phyloP scores from a whole-genome alignment of 2,888 invertebrate species.

The Meteorus cinctellus region DNA sequence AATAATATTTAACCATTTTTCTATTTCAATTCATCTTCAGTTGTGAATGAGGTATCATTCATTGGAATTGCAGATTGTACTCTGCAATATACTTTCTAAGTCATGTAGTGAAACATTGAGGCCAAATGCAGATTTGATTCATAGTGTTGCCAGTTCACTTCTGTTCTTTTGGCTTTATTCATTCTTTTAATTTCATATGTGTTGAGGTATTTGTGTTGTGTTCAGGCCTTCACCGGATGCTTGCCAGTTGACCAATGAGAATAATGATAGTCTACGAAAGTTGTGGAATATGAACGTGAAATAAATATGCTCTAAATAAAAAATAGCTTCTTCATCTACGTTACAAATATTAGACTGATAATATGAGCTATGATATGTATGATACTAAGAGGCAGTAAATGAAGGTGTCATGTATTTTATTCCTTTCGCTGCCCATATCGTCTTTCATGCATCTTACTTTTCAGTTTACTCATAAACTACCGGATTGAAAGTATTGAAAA shows the following conservation, averaged over 20 bases:
- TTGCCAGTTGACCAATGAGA: background rate
- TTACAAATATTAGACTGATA: background rate
- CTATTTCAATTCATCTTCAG: background rate
- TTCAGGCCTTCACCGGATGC: background rate
- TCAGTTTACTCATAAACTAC: no score
- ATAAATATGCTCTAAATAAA: background rate
- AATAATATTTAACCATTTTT: background rate
- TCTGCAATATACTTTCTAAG: slow-evolving; percentile 49
- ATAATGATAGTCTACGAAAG: background rate
- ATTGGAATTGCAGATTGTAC: slow-evolving; percentile 28
- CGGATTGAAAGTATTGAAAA: no score
- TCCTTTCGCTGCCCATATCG: no score
- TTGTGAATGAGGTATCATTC: background rate
- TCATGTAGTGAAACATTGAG: slow-evolving; percentile 42
- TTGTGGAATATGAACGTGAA: background rate
- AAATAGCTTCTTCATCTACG: background rate
- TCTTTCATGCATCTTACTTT: no score
- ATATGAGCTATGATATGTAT: background rate
- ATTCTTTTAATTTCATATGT: background rate
- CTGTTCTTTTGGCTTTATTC: background rate
- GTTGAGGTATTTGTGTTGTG: background rate
- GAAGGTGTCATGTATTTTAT: no score
- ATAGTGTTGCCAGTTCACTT: background rate
- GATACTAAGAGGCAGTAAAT: no score
- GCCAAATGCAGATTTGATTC: slow-evolving; percentile 45